A percentile compares a stretch with the other conserved stretches of the same genome.
phyloP scores from a whole-genome alignment of 2,113 vertebrate species.

The Columba janthina region DNA sequence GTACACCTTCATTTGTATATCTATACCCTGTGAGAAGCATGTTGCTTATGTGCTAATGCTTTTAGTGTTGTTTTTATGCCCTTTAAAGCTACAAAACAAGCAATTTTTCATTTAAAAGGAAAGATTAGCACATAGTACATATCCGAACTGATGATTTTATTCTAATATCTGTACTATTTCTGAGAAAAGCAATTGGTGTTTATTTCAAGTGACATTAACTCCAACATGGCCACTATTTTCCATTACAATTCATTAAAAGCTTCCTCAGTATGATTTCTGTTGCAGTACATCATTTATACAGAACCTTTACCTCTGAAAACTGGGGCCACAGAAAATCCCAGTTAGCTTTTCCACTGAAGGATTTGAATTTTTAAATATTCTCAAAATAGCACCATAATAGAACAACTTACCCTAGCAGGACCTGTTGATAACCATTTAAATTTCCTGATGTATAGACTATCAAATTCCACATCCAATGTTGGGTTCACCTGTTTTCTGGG shows the following conservation, averaged over 20 bases:
- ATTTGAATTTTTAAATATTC: not conserved
- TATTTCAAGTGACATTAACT: not conserved
- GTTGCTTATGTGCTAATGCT: not conserved
- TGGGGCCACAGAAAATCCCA: not conserved
- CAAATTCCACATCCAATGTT: constrained; percentile 70
- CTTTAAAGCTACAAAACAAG: not conserved
- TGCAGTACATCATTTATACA: not conserved
- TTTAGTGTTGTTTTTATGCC: not conserved
- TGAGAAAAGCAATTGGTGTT: not conserved
- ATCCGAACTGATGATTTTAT: not conserved
- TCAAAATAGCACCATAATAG: not conserved
- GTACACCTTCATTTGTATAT: not conserved
- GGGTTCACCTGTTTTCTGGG: constrained; percentile 27
- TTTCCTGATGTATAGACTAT: constrained; percentile 74
- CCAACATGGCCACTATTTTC: not conserved
- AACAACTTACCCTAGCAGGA: constrained; percentile 74
- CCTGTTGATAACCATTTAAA: constrained; percentile 71
- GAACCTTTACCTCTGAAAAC: not conserved
- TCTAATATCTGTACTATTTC: not conserved
- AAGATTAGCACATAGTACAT: not conserved
- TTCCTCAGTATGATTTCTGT: not conserved
- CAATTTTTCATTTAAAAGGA: not conserved
- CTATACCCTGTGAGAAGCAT: not conserved
- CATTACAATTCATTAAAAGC: not conserved
- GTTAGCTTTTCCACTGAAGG: not conserved